Evolutionary conservation across 1,140 invertebrate species (phyloP).

Genomic region (Lamellibrachia luymesi): DNA sequence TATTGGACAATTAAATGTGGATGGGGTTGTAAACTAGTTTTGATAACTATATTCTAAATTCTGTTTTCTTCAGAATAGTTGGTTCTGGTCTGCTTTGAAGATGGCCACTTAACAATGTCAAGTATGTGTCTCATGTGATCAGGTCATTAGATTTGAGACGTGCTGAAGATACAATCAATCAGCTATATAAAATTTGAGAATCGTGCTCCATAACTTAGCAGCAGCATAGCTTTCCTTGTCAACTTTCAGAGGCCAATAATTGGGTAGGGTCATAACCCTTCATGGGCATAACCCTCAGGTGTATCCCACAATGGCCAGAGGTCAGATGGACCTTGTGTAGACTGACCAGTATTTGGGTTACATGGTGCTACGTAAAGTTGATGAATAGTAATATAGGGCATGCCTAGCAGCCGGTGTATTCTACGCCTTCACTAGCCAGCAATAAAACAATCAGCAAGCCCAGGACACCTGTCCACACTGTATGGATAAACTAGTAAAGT

Average conservation of each 20-base stretch:
- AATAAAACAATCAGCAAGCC: neutral
- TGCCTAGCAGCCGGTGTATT: neutral
- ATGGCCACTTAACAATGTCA: neutral
- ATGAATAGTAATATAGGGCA: neutral
- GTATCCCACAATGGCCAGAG: neutral
- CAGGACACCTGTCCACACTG: neutral
- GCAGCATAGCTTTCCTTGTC: neutral
- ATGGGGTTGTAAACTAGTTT: too few relatives aligned
- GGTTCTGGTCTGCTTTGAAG: too few relatives aligned
- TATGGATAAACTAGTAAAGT: neutral
- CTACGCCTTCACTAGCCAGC: neutral
- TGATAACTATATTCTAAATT: too few relatives aligned
- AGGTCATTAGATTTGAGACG: neutral
- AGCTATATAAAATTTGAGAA: neutral
- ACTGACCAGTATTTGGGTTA: neutral
- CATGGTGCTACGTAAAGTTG: neutral
- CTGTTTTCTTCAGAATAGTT: too few relatives aligned
- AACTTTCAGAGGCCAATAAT: neutral
- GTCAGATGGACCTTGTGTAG: neutral
- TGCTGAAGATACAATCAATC: neutral
- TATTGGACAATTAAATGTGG: too few relatives aligned
- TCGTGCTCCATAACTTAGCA: neutral
- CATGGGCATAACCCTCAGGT: neutral
- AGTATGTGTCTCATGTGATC: neutral
- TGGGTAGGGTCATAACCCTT: neutral